Evolutionary conservation across 2,113 vertebrate species (phyloP).

Genomic region (Dicrurus megarhynchus): DNA sequence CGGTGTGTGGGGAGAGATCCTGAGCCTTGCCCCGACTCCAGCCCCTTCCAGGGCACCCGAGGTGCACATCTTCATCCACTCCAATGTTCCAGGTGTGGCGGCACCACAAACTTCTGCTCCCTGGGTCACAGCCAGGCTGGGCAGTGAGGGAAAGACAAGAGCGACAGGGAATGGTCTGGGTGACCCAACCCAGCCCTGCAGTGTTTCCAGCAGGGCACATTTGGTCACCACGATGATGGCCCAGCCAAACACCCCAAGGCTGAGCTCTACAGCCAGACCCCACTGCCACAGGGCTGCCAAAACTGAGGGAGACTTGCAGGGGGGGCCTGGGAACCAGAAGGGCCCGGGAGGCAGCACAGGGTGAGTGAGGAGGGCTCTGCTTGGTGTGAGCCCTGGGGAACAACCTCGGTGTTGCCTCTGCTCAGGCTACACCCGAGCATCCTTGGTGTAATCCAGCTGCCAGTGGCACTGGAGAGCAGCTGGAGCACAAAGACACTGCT

Average conservation of each 20-base stretch:
- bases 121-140: accelerated
- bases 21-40: background rate
- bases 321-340: background rate
- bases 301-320: accelerated
- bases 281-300: accelerated
- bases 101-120: background rate
- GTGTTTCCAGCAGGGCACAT: background rate
- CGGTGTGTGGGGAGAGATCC: accelerated
- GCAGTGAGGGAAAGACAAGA: background rate
- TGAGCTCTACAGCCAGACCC: background rate
- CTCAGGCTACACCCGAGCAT: accelerated
- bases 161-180: accelerated
- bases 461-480: accelerated
- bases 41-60: background rate
- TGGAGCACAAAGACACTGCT: background rate
- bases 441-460: background rate
- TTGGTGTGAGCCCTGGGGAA: accelerated
- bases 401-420: accelerated
- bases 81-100: accelerated
- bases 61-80: accelerated
- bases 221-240: background rate
- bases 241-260: background rate
- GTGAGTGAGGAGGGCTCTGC: background rate
- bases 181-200: background rate
- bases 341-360: accelerated